phyloP scores from a whole-genome alignment of 1,140 invertebrate species.

The Lepidurus couesii region DNA sequence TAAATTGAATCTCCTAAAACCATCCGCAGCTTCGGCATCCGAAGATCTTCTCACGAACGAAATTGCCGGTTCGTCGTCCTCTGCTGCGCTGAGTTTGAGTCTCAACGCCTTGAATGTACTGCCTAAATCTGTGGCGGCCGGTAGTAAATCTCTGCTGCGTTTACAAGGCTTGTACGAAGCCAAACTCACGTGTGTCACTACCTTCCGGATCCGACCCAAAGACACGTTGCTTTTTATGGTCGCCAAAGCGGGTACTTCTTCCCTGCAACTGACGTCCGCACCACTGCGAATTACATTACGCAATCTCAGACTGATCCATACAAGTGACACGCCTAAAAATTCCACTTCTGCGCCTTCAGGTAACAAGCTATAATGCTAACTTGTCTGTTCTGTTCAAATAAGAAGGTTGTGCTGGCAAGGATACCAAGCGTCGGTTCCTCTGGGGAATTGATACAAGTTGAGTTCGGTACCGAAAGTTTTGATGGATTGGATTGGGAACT shows the following conservation, averaged over 20 bases:
- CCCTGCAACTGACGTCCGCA: slow-evolving; percentile 31
- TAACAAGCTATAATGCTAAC: not conserved
- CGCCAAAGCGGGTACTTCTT: slow-evolving; percentile 17
- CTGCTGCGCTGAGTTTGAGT: not conserved
- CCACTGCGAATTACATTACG: slow-evolving; percentile 33
- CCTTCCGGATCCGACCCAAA: slow-evolving; percentile 30
- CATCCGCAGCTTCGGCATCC: not conserved
- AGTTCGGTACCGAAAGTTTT: not conserved
- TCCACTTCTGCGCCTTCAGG: not conserved
- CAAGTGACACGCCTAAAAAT: not conserved
- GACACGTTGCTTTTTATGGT: slow-evolving; percentile 34
- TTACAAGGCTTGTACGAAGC: slow-evolving; percentile 31
- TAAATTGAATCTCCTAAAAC: slow-evolving; percentile 1
- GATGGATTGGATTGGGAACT: slow-evolving; percentile 15
- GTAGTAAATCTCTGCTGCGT: slow-evolving; percentile 16
- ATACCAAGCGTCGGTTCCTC: not conserved
- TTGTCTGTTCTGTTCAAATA: not conserved
- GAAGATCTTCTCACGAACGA: slow-evolving; percentile 7
- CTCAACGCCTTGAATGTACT: not conserved
- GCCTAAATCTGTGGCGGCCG: not conserved
- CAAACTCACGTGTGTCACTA: slow-evolving; percentile 28
- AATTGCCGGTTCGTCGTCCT: not conserved
- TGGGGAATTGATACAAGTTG: not conserved
- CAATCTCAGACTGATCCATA: slow-evolving; percentile 33
- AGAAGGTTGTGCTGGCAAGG: not conserved